Percentiles rank a stretch among this genome's conserved stretches.
Conservation (phyloP, 2,888 invertebrate species). For the Hypercompe scribonia region DNA sequence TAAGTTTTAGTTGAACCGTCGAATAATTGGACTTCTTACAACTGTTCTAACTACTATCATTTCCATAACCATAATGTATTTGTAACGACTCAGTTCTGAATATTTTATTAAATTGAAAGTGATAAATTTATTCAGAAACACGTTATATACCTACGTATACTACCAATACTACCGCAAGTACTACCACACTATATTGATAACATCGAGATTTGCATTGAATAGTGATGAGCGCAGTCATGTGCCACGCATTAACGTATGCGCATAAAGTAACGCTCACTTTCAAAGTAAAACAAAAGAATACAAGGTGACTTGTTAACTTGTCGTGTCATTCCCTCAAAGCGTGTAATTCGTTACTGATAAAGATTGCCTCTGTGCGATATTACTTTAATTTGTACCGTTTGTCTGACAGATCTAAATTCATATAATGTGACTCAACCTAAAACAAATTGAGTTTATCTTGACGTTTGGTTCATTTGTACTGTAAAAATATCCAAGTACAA, state of each 20-base stretch:
- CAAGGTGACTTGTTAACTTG: conserved; percentile 9
- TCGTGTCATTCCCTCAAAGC: conserved; percentile 1
- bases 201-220: conserved; percentile 52
- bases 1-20: neutral
- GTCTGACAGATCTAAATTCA: neutral
- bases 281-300: conserved; percentile 15
- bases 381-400: neutral
- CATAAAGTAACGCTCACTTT: conserved; percentile 35
- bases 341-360: neutral
- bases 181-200: conserved; percentile 7
- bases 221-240: conserved; percentile 30
- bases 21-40: neutral
- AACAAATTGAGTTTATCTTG: too few relatives aligned
- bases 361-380: neutral
- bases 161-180: neutral
- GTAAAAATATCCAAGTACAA: too few relatives aligned
- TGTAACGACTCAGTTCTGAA: conserved; percentile 1
- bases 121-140: conserved; percentile 4
- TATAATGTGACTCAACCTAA: neutral
- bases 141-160: neutral
- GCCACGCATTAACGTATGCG: conserved; percentile 38
- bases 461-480: neutral
- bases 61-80: neutral
- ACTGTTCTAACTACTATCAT: neutral
- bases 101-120: neutral